phyloP scores from a whole-genome alignment of 2,797 vertebrate genomes.

The Coranthus polyacanthus region DNA sequence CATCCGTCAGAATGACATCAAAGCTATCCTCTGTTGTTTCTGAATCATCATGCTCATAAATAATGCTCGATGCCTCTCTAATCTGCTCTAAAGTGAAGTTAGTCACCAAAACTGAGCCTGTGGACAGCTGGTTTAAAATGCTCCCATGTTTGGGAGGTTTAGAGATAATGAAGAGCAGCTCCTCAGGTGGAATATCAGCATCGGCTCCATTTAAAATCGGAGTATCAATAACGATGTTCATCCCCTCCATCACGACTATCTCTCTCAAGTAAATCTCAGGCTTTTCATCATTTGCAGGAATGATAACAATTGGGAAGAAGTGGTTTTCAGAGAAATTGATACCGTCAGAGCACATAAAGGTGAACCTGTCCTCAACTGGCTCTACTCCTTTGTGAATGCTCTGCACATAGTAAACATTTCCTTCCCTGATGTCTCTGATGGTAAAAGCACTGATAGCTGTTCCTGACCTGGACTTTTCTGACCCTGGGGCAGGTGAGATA shows the following conservation, averaged over 20 bases:
- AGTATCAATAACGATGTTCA: slow-evolving; percentile 92
- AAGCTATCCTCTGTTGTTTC: slow-evolving; percentile 94
- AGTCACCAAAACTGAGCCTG: slow-evolving; percentile 88
- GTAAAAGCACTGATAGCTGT: slow-evolving; percentile 93
- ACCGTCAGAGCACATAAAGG: slow-evolving; percentile 94
- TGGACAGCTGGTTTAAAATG: slow-evolving; percentile 90
- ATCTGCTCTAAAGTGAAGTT: slow-evolving; percentile 94
- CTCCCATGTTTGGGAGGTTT: slow-evolving; percentile 89
- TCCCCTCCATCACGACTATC: slow-evolving; percentile 96
- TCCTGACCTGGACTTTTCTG: slow-evolving; percentile 94
- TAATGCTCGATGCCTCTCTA: slow-evolving; percentile 91
- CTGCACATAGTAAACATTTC: slow-evolving; percentile 92
- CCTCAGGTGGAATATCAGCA: slow-evolving; percentile 87
- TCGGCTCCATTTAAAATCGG: slow-evolving; percentile 91
- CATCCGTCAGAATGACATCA: slow-evolving; percentile 90
- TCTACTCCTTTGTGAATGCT: slow-evolving; percentile 94
- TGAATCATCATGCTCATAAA: slow-evolving; percentile 96
- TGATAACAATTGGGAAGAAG: slow-evolving; percentile 91
- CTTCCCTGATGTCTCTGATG: slow-evolving; percentile 89
- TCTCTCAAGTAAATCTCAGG: slow-evolving; percentile 92
- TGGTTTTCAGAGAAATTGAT: slow-evolving; percentile 92
- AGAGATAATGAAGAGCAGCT: slow-evolving; percentile 88
- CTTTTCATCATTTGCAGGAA: slow-evolving; percentile 92
- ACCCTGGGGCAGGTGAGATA: slow-evolving; percentile 94
- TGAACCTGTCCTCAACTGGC: slow-evolving; percentile 92